Evolutionary conservation across 2,113 vertebrate genomes (phyloP).

Genomic region (Butorides virescens): DNA sequence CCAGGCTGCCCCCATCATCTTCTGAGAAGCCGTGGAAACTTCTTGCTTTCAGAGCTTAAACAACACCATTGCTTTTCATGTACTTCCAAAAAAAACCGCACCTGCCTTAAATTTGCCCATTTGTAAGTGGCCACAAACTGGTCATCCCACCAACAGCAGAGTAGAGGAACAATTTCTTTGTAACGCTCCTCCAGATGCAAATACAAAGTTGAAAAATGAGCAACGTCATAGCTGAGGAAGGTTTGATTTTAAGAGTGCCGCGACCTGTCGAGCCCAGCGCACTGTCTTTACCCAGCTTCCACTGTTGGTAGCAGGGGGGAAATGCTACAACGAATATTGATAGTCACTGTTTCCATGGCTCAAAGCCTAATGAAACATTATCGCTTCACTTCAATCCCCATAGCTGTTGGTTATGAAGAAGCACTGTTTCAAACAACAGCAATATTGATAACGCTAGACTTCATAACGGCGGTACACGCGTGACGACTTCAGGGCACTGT

Average conservation of each 20-base stretch:
- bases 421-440: neutral
- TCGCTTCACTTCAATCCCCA: neutral
- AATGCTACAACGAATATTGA: neutral
- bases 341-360: neutral
- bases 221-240: neutral
- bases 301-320: neutral
- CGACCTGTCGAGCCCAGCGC: neutral
- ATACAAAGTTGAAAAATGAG: neutral
- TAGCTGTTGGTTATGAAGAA: neutral
- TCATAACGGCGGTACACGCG: accelerated
- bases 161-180: neutral
- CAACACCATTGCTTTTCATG: accelerated
- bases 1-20: neutral
- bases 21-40: neutral
- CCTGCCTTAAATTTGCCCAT: neutral
- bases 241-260: neutral
- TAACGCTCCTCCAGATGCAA: neutral
- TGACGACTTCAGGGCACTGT: neutral
- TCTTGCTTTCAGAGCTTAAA: neutral
- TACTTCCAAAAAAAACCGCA: neutral
- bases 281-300: neutral
- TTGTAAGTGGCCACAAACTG: neutral
- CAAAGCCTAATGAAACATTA: slow-evolving; percentile 1
- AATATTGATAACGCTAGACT: neutral
- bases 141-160: neutral